Evolutionary conservation across 1,140 invertebrate genomes (phyloP).

Genomic region (Drosophila pandora): DNA sequence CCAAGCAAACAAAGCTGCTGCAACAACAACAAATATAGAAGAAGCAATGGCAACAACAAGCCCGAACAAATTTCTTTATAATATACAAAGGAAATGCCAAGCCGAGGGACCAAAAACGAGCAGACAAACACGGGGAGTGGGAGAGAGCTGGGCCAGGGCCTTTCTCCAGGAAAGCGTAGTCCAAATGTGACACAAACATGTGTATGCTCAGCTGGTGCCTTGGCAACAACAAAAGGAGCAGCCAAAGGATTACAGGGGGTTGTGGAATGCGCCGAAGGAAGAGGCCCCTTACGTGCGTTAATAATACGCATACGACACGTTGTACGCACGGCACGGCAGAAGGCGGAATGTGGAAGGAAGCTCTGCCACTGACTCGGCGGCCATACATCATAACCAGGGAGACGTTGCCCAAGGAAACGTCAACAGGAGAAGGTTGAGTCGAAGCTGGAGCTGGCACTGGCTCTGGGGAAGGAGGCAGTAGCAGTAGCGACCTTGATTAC

Average conservation of each 20-base stretch:
- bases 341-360: slow-evolving; percentile 4
- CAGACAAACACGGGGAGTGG: slow-evolving; percentile 22
- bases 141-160: slow-evolving; percentile 9
- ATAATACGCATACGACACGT: slow-evolving; percentile 76
- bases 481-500: slow-evolving; percentile 69
- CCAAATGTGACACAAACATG: slow-evolving; percentile 80
- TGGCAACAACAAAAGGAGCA: slow-evolving; percentile 63
- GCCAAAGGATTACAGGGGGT: slow-evolving; percentile 66
- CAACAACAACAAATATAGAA: slow-evolving; percentile 41
- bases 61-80: slow-evolving; percentile 76
- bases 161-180: slow-evolving; percentile 32
- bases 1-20: slow-evolving; percentile 15
- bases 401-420: slow-evolving; percentile 45
- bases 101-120: slow-evolving; percentile 46
- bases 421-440: slow-evolving; percentile 34
- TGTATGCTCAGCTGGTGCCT: slow-evolving; percentile 72
- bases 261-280: not conserved
- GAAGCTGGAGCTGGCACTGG: not conserved
- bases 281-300: slow-evolving; percentile 67
- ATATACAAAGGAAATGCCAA: slow-evolving; percentile 79
- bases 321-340: slow-evolving; percentile 38
- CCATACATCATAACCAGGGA: slow-evolving; percentile 62
- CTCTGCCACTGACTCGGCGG: slow-evolving; percentile 36
- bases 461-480: not conserved
- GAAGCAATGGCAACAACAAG: slow-evolving; percentile 29